phyloP scores from a whole-genome alignment of 2,113 vertebrate species.

The Syrrhaptes paradoxus region DNA sequence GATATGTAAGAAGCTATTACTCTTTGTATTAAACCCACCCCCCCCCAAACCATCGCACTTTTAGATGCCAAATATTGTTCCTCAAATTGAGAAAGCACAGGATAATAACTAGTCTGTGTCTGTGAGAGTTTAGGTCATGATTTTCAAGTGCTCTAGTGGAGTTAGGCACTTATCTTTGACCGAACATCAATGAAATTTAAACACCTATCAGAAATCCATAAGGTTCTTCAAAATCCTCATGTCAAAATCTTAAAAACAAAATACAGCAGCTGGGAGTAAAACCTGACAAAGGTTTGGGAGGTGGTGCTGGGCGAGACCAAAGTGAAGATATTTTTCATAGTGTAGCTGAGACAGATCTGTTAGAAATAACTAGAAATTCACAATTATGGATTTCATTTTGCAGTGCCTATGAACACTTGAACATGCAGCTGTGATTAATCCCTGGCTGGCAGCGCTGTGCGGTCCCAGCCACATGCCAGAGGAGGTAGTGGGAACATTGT shows the following conservation, averaged over 20 bases:
- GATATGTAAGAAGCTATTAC: neutral
- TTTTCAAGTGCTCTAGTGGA: neutral
- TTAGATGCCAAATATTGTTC: neutral
- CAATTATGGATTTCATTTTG: accelerated
- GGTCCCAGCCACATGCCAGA: neutral
- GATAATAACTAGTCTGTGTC: neutral
- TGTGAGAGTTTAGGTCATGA: neutral
- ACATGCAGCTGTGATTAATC: neutral
- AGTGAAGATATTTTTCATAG: neutral
- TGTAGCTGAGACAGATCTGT: neutral
- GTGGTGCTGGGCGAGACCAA: neutral
- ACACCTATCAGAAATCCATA: neutral
- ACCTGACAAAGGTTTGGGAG: neutral
- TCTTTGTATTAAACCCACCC: neutral
- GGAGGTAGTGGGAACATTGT: neutral
- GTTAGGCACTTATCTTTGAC: neutral
- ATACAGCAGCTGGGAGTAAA: neutral
- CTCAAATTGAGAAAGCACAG: neutral
- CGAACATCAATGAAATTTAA: neutral
- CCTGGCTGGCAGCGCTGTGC: neutral
- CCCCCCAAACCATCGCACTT: neutral
- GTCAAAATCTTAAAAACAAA: neutral
- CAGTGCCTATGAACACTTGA: neutral
- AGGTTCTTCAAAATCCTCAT: neutral
- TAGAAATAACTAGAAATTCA: neutral